Percentiles rank a stretch among this genome's conserved stretches.
These are phyloP conservation scores for Hyphantria cunea DNA, from an alignment of 1,140 invertebrate species.

Conservation along the genomic window DNA sequence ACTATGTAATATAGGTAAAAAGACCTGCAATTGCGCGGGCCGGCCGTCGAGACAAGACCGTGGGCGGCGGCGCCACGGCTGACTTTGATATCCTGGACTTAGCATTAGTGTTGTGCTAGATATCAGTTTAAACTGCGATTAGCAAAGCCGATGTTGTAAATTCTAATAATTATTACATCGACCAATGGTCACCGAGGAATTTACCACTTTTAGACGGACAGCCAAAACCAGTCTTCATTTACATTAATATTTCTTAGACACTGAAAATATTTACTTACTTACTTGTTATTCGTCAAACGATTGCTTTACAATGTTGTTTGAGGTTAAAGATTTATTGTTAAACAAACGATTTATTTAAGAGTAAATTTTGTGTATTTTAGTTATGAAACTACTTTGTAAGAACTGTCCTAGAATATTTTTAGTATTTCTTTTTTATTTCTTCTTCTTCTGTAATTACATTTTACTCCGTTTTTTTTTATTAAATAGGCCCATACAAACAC, in stretches of 20 bases:
- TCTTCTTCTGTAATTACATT: no score
- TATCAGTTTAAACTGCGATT: slow-evolving; percentile 64
- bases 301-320: no score
- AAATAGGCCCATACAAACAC: no score
- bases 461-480: no score
- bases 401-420: no score
- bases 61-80: slow-evolving; percentile 71
- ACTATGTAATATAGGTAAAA: slow-evolving; percentile 46
- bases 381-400: neutral
- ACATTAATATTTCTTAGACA: slow-evolving; percentile 12
- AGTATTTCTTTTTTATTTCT: no score
- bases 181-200: slow-evolving; percentile 29
- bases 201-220: neutral
- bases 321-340: no score
- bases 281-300: no score
- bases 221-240: slow-evolving; percentile 7
- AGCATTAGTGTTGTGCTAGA: slow-evolving; percentile 52
- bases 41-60: slow-evolving; percentile 52
- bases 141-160: slow-evolving; percentile 50
- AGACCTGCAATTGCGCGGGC: slow-evolving; percentile 55
- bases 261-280: slow-evolving; percentile 19
- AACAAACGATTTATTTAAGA: no score
- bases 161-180: slow-evolving; percentile 57
- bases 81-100: slow-evolving; percentile 60
- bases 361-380: neutral